Conservation (phyloP, 1,140 invertebrate genomes). For the Caenorhabditis remanei region DNA sequence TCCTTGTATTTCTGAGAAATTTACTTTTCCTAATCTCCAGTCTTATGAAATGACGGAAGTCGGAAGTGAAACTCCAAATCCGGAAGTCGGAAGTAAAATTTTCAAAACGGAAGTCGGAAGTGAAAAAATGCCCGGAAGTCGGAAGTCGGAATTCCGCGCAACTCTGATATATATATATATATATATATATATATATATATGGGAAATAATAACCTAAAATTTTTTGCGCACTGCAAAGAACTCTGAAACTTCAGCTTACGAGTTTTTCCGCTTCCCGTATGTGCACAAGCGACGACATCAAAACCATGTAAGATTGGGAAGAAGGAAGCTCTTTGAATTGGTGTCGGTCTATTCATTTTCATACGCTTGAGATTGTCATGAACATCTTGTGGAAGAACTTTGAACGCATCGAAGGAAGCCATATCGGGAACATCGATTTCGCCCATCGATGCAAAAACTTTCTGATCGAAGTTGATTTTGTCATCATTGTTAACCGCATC, state of each 20-base stretch:
- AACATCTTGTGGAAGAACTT: background rate
- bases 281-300: slow-evolving; percentile 25
- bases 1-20: no score
- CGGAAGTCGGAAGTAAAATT: no score
- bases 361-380: background rate
- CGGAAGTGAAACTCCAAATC: no score
- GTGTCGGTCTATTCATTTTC: slow-evolving; percentile 22
- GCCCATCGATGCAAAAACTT: slow-evolving; percentile 1
- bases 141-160: no score
- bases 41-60: no score
- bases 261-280: slow-evolving; percentile 30
- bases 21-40: no score
- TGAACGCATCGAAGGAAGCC: slow-evolving; percentile 5
- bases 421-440: background rate
- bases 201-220: no score
- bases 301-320: slow-evolving; percentile 9
- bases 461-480: slow-evolving; percentile 7
- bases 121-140: no score
- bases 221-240: background rate
- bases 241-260: background rate
- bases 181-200: no score
- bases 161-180: no score
- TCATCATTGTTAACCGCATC: slow-evolving; percentile 16
- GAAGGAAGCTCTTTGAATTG: slow-evolving; percentile 3
- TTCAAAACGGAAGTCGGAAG: no score